Percentiles rank a stretch among this genome's conserved stretches.
These are phyloP conservation scores for Periplaneta americana DNA, from an alignment of 1,140 invertebrate genomes.

Conservation along the genomic window DNA sequence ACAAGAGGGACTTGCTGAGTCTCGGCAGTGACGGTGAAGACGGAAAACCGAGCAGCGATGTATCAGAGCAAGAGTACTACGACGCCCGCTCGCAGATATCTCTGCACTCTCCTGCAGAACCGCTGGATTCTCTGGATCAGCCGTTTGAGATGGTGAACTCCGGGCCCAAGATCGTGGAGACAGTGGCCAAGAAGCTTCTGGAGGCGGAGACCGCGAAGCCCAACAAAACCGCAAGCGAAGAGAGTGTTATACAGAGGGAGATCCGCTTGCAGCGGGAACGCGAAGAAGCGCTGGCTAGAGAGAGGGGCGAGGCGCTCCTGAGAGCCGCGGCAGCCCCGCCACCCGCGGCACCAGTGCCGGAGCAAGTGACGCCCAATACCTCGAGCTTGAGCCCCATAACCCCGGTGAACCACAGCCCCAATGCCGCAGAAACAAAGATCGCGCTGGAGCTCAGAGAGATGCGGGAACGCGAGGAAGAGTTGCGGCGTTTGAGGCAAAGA, in stretches of 20 bases:
- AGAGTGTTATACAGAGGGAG: slow-evolving; percentile 34
- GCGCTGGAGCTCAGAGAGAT: slow-evolving; percentile 42
- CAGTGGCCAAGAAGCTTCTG: slow-evolving; percentile 10
- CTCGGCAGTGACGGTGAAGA: slow-evolving; percentile 8
- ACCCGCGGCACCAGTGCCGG: background rate
- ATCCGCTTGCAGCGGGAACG: slow-evolving; percentile 38
- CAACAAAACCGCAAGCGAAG: slow-evolving; percentile 14
- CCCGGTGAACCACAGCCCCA: background rate
- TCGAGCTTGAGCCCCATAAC: background rate
- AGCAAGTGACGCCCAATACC: too few species aligned
- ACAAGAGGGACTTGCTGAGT: background rate
- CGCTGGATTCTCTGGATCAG: background rate
- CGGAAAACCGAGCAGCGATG: slow-evolving; percentile 13
- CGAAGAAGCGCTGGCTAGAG: slow-evolving; percentile 31
- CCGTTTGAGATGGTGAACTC: background rate
- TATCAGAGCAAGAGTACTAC: slow-evolving; percentile 13
- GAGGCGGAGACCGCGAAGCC: background rate
- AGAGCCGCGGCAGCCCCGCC: background rate
- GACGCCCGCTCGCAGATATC: slow-evolving; percentile 12
- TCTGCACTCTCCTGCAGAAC: background rate
- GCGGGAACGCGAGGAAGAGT: slow-evolving; percentile 41
- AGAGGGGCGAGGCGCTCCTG: slow-evolving; percentile 22
- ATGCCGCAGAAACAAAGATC: slow-evolving; percentile 37
- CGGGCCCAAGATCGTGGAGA: slow-evolving; percentile 19
- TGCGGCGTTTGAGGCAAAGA: slow-evolving; percentile 29